phyloP scores from a whole-genome alignment of 1,140 invertebrate species.

The Dendrolimus punctatus region DNA sequence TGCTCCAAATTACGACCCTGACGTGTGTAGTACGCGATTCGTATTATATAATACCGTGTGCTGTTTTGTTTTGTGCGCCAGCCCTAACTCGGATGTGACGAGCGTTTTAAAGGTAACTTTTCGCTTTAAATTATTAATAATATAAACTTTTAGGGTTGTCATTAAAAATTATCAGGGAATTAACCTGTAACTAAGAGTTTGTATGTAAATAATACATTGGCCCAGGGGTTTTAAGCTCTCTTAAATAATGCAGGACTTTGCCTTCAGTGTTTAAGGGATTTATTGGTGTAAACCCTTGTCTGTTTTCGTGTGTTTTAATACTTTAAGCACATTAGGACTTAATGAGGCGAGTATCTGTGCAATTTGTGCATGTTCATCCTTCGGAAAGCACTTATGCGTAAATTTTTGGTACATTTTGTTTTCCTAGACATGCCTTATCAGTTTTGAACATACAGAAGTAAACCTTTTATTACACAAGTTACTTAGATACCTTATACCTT shows the following conservation, averaged over 20 bases:
- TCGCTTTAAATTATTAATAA: slow-evolving; percentile 6
- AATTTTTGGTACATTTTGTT: too few relatives aligned
- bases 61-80: slow-evolving; percentile 47
- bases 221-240: slow-evolving; percentile 20
- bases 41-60: slow-evolving; percentile 55
- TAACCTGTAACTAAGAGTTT: slow-evolving; percentile 6
- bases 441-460: too few relatives aligned
- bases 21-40: slow-evolving; percentile 39
- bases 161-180: slow-evolving; percentile 12
- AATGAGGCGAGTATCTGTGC: too few relatives aligned
- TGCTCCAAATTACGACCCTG: slow-evolving; percentile 16
- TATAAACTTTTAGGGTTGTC: slow-evolving; percentile 4
- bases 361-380: too few relatives aligned
- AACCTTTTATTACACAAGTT: too few relatives aligned
- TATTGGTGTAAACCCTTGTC: slow-evolving; percentile 2
- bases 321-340: too few relatives aligned
- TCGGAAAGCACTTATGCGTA: too few relatives aligned
- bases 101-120: slow-evolving; percentile 15
- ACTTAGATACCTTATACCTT: too few relatives aligned
- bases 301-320: not conserved
- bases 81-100: slow-evolving; percentile 18
- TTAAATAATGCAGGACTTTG: slow-evolving; percentile 32
- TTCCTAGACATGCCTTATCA: too few relatives aligned
- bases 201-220: slow-evolving; percentile 15
- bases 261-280: not conserved